Percentiles rank a stretch among this genome's conserved stretches.
Conservation (phyloP, 2,888 invertebrate species). For the Pheosia gnoma region DNA sequence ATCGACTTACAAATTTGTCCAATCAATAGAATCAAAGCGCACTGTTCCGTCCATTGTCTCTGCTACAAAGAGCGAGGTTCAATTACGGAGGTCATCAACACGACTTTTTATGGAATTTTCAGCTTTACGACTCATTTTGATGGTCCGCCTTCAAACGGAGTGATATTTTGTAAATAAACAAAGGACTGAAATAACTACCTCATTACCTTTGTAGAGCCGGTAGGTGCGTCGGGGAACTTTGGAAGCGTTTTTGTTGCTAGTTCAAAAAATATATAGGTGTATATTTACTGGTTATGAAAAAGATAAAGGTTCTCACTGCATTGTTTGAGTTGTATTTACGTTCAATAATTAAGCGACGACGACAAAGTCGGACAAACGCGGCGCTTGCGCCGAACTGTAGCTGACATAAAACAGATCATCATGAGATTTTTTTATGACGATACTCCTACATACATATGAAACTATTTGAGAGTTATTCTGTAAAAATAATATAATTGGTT, state of each 20-base stretch:
- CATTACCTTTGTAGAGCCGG: constrained; percentile 82
- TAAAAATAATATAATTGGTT: background rate
- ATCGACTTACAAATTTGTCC: constrained; percentile 44
- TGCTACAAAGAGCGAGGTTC: constrained; percentile 76
- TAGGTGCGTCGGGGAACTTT: constrained; percentile 64
- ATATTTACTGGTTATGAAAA: constrained; percentile 44
- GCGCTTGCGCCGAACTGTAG: constrained; percentile 1
- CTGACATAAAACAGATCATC: background rate
- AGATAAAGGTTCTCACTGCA: constrained; percentile 27
- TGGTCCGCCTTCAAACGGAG: constrained; percentile 84
- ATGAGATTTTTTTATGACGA: constrained; percentile 1
- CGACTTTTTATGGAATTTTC: constrained; percentile 83
- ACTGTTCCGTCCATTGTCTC: constrained; percentile 77
- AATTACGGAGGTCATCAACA: constrained; percentile 83
- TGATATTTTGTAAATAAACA: constrained; percentile 85
- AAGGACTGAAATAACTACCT: constrained; percentile 80
- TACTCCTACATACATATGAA: constrained; percentile 2
- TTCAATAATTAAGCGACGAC: constrained; percentile 26
- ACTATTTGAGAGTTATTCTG: constrained; percentile 5
- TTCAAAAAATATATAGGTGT: constrained; percentile 53
- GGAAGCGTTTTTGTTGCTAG: constrained; percentile 62
- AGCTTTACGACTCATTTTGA: constrained; percentile 82
- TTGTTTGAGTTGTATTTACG: constrained; percentile 38
- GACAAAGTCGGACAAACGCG: constrained; percentile 13
- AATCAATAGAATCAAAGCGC: constrained; percentile 67